Evolutionary conservation across 2,888 invertebrate genomes (phyloP).

Genomic region (Cerastoderma edule): DNA sequence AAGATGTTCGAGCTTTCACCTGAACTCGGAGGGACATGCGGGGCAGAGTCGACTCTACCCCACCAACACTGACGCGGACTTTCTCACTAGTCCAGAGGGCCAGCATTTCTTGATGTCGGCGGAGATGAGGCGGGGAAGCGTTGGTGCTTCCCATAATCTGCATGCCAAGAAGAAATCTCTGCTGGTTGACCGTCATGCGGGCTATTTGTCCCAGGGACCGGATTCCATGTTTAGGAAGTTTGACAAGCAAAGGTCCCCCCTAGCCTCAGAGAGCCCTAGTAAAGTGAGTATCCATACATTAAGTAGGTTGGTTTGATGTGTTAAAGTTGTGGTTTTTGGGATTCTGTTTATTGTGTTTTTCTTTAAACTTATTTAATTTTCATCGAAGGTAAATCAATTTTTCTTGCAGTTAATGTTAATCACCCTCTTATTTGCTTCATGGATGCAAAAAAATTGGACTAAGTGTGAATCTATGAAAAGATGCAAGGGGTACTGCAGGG

Average conservation of each 20-base stretch:
- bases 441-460: too few relatives aligned
- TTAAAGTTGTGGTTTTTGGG: too few relatives aligned
- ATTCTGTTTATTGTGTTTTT: too few relatives aligned
- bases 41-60: constrained; percentile 65
- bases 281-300: constrained; percentile 42
- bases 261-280: constrained; percentile 43
- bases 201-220: constrained; percentile 66
- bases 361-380: too few relatives aligned
- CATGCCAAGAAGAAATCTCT: constrained; percentile 74
- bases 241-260: constrained; percentile 57
- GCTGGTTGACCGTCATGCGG: constrained; percentile 73
- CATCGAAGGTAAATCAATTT: too few relatives aligned
- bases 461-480: too few relatives aligned
- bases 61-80: constrained; percentile 54
- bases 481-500: too few relatives aligned
- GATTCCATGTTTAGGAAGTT: constrained; percentile 56
- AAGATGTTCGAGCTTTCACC: constrained; percentile 78
- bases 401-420: too few relatives aligned
- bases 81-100: constrained; percentile 57
- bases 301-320: too few relatives aligned
- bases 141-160: constrained; percentile 74
- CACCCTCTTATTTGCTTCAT: too few relatives aligned
- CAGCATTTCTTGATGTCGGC: constrained; percentile 68
- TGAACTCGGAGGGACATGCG: constrained; percentile 76
- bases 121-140: constrained; percentile 77